A percentile compares a stretch with the other conserved stretches of the same genome.
Conservation (phyloP, 2,888 invertebrate species). For the Trichogramma evanescens region DNA sequence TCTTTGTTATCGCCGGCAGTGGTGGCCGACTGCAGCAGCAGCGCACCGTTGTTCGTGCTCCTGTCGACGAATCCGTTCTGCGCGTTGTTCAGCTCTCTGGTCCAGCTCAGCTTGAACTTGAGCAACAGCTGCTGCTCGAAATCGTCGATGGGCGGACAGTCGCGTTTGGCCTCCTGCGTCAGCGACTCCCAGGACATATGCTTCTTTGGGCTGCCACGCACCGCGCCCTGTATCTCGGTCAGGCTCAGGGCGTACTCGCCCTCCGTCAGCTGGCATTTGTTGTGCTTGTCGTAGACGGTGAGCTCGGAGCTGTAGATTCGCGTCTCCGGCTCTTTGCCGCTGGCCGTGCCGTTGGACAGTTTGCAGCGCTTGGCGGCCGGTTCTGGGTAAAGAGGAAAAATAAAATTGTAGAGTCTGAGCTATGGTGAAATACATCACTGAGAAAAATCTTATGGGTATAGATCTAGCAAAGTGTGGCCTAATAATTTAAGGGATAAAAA, state of each 20-base stretch:
- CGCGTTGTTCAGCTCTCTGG: constrained; percentile 57
- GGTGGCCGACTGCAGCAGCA: constrained; percentile 22
- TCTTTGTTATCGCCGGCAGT: constrained; percentile 47
- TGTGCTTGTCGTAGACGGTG: constrained; percentile 83
- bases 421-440: background rate
- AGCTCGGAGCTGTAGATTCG: constrained; percentile 71
- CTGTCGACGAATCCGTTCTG: constrained; percentile 58
- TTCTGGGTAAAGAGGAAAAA: constrained; percentile 45
- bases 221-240: constrained; percentile 59
- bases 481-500: no score
- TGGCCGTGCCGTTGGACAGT: constrained; percentile 46
- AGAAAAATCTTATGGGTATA: background rate
- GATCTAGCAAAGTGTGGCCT: background rate
- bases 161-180: constrained; percentile 54
- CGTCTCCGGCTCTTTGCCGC: constrained; percentile 48
- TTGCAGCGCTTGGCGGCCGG: constrained; percentile 67
- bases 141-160: constrained; percentile 62
- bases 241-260: constrained; percentile 86
- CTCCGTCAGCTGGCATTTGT: constrained; percentile 75
- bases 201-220: constrained; percentile 57
- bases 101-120: constrained; percentile 81
- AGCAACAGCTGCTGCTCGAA: constrained; percentile 75
- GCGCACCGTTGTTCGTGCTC: background rate
- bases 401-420: background rate
- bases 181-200: constrained; percentile 67